Percentiles rank a stretch among this genome's conserved stretches.
Conservation (phyloP, 1,140 invertebrate species). For the Bombus superbus region DNA sequence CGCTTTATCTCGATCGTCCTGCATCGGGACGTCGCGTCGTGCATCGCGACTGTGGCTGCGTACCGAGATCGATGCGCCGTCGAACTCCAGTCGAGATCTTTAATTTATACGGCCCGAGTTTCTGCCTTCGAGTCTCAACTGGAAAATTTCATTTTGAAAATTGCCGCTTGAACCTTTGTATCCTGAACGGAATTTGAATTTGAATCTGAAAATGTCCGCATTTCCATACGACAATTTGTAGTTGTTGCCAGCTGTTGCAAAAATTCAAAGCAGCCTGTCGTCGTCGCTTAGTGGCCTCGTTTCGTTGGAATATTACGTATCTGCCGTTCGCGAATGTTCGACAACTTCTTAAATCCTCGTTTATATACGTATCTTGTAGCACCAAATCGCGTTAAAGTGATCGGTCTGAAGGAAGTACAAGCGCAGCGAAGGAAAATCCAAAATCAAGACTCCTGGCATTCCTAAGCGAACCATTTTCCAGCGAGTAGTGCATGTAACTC, state of each 20-base stretch:
- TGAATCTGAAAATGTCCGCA: too few species aligned
- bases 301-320: neutral
- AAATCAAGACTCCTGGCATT: neutral
- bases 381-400: neutral
- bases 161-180: too few species aligned
- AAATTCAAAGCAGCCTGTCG: too few species aligned
- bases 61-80: neutral
- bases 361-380: neutral
- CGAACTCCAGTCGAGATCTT: neutral
- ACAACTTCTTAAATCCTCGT: neutral
- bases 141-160: neutral
- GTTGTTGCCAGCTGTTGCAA: too few species aligned
- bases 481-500: neutral
- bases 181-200: too few species aligned
- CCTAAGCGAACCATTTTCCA: neutral
- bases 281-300: too few species aligned
- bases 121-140: neutral
- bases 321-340: too few species aligned
- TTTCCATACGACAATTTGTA: too few species aligned
- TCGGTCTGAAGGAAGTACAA: neutral
- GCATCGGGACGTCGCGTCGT: neutral
- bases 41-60: neutral
- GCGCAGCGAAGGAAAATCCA: neutral
- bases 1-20: conserved; percentile 23
- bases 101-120: neutral